A percentile compares a stretch with the other conserved stretches of the same genome.
These are phyloP conservation scores for Gastracanthus pulcherrimus DNA, from an alignment of 2,888 invertebrate genomes.

Conservation along the genomic window DNA sequence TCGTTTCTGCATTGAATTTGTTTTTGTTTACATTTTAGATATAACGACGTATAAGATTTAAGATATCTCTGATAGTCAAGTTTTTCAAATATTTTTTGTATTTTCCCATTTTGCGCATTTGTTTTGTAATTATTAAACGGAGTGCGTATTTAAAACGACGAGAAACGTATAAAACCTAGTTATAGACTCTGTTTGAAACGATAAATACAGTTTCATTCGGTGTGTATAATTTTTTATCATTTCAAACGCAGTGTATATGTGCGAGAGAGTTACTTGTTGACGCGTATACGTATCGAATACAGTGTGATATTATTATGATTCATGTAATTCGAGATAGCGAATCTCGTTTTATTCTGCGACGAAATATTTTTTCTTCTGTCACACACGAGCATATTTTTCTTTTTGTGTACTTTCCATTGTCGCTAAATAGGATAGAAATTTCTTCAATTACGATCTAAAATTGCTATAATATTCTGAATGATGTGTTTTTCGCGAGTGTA, in stretches of 20 bases:
- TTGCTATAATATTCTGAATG: background rate
- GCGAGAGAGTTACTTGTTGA: background rate
- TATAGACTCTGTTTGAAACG: background rate
- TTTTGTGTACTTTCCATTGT: background rate
- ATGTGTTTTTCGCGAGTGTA: background rate
- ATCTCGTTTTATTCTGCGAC: constrained; percentile 16
- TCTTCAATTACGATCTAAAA: background rate
- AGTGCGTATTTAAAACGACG: background rate
- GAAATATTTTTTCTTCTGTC: background rate
- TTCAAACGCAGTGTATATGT: background rate
- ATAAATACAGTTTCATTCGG: background rate
- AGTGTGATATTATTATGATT: constrained; percentile 35
- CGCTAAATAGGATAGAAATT: background rate
- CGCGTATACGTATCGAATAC: constrained; percentile 10
- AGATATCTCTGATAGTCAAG: background rate
- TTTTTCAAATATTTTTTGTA: background rate
- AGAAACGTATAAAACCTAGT: background rate
- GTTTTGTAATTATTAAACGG: background rate
- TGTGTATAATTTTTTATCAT: background rate
- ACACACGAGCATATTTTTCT: background rate
- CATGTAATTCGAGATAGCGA: constrained; percentile 22
- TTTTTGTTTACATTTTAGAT: no score
- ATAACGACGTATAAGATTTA: no score
- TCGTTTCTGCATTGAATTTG: no score
- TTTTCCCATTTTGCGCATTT: background rate